These are phyloP conservation scores for Aleiodes leptofemur DNA, from an alignment of 2,888 invertebrate species.

Conservation along the genomic window DNA sequence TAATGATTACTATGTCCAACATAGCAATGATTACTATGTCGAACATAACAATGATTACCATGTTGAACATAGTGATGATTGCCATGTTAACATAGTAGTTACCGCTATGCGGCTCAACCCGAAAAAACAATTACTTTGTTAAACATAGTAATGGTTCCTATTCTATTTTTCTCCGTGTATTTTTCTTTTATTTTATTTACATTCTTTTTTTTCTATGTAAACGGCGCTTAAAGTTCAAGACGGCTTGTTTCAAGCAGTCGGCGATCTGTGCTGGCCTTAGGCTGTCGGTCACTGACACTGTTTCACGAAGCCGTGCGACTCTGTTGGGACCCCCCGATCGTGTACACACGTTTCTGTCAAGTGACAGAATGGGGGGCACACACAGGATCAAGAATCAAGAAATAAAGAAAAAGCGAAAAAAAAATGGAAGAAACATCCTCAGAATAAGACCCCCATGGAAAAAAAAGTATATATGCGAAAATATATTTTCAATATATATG, in stretches of 20 bases:
- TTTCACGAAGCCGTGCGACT: slow-evolving; percentile 62
- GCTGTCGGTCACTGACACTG: slow-evolving; percentile 75
- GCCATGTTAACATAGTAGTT: too few species aligned
- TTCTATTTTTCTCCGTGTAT: too few species aligned
- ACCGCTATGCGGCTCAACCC: too few species aligned
- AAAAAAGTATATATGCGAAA: too few species aligned
- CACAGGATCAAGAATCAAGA: slow-evolving; percentile 10
- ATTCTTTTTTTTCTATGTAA: slow-evolving; percentile 54
- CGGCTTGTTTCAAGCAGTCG: slow-evolving; percentile 58
- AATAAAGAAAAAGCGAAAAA: background rate
- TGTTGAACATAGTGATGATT: too few species aligned
- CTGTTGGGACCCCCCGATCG: slow-evolving; percentile 18
- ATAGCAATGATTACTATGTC: too few species aligned
- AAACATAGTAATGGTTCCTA: too few species aligned
- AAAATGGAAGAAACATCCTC: background rate
- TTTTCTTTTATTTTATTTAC: background rate
- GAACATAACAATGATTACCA: too few species aligned
- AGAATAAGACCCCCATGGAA: too few species aligned
- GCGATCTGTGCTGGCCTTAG: slow-evolving; percentile 71
- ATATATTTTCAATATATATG: too few species aligned
- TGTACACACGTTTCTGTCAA: slow-evolving; percentile 2
- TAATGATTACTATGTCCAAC: too few species aligned
- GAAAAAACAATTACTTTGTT: too few species aligned
- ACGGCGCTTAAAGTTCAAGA: slow-evolving; percentile 65
- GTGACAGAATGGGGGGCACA: slow-evolving; percentile 28